These are phyloP conservation scores for Aplodontia rufa DNA, from an alignment of 2,113 vertebrate species.

Conservation along the genomic window DNA sequence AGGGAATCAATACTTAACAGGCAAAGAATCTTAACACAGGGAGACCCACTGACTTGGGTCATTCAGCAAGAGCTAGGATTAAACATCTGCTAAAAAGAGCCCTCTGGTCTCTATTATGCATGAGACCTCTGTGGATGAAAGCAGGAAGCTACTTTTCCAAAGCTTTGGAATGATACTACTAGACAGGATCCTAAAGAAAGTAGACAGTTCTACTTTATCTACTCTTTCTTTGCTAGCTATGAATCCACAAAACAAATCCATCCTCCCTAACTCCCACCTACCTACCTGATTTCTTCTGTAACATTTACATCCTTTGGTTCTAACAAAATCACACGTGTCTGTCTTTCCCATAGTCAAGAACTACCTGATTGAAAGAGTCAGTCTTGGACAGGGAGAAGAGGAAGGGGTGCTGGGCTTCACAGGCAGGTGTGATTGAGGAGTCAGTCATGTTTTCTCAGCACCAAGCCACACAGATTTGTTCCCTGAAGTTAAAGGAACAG, in stretches of 20 bases:
- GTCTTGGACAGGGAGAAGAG: background rate
- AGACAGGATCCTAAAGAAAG: background rate
- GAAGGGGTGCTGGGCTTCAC: background rate
- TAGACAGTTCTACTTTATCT: background rate
- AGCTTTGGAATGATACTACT: background rate
- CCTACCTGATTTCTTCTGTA: background rate
- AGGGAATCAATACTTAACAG: background rate
- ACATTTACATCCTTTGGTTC: background rate
- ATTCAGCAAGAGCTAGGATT: background rate
- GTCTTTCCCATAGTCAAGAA: background rate
- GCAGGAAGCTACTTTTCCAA: background rate
- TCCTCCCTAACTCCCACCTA: background rate
- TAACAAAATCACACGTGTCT: background rate
- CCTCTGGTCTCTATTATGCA: accelerated
- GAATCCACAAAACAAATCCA: background rate
- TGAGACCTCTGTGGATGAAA: background rate
- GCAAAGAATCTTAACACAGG: background rate
- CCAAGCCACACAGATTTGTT: background rate
- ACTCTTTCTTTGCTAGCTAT: background rate
- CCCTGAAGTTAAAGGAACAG: background rate
- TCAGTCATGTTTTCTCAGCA: accelerated
- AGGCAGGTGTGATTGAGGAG: too few species aligned
- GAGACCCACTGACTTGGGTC: background rate
- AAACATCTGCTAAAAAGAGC: background rate
- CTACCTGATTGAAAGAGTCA: background rate